Conservation (phyloP, 2,797 vertebrate species). For the Cryptoprocta ferox region DNA sequence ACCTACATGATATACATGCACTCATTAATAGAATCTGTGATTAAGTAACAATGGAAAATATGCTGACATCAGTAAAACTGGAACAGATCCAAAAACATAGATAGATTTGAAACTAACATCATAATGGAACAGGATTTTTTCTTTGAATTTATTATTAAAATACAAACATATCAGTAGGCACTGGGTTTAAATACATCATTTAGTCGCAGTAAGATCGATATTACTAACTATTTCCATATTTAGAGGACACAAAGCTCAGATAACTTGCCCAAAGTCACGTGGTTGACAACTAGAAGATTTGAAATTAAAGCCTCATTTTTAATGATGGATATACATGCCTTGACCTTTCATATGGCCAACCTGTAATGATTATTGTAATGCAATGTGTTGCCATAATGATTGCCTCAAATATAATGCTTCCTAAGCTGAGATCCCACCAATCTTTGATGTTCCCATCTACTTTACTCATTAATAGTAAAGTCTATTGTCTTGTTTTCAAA, state of each 20-base stretch:
- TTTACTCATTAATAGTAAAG: not conserved
- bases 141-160: not conserved
- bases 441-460: not conserved
- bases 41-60: not conserved
- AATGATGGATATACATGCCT: not conserved
- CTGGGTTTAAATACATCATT: not conserved
- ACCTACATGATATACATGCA: not conserved
- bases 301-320: not conserved
- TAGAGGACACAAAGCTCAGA: not conserved
- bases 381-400: not conserved
- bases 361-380: fast-evolving
- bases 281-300: not conserved
- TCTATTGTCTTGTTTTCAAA: not conserved
- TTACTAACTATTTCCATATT: too few species aligned
- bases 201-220: not conserved
- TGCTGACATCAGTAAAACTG: not conserved
- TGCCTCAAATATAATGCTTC: fast-evolving
- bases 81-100: not conserved
- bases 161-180: not conserved
- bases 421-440: not conserved
- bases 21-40: not conserved
- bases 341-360: not conserved
- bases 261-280: not conserved
- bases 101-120: not conserved
- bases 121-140: not conserved